Evolutionary conservation across 2,797 vertebrate species (phyloP), one percentile per base, ranked within the genome.

Genomic region (Sebastes jordani): DNA sequence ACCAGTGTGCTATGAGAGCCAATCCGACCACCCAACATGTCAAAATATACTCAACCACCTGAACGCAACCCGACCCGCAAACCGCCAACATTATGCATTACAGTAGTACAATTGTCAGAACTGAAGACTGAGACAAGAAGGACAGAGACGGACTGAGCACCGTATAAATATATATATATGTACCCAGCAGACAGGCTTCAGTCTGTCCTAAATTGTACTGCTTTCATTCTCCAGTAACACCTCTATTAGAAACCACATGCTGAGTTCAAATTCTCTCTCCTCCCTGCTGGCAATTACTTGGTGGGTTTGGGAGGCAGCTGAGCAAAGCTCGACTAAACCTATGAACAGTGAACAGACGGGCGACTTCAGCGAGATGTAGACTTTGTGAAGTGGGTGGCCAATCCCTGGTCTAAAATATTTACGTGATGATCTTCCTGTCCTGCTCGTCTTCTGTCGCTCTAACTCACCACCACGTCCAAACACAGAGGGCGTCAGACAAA

Each of bases 381-480:
- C 62, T 71, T 10, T 67, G 42, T 55, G 16, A 54, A 82, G 77
- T 86, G 88, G 81, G 87, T 62, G 84, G 78, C 46, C 56, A 18
- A 23, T 42, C 66, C 77, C 34, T 6, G 11, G 22, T 34, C 30
- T 77, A 38, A 89, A 89, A 88, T 87, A 76, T 90, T 92, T 90
- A 85, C 54, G 2, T 25, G 20, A 71, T 27, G 54, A 75, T 71
- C 74, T 61, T 82, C 67, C 68, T 67, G 68, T 81, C 83, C 62
- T 30, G 46, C 59, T 86, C 0, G 7, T 84, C 54, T 74, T 67
- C 69, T 23, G 58, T 76, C 58, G 18, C 8, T 73, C 56, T 63
- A 62, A 62, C 32, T 81, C 62, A 74, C 11, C 18, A 9, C 20
- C 32, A 38, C 2, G 22, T 76, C 71, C 42, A 82, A 88, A 87